phyloP scores from a whole-genome alignment of 2,113 vertebrate species.

The Notothenia rossii region DNA sequence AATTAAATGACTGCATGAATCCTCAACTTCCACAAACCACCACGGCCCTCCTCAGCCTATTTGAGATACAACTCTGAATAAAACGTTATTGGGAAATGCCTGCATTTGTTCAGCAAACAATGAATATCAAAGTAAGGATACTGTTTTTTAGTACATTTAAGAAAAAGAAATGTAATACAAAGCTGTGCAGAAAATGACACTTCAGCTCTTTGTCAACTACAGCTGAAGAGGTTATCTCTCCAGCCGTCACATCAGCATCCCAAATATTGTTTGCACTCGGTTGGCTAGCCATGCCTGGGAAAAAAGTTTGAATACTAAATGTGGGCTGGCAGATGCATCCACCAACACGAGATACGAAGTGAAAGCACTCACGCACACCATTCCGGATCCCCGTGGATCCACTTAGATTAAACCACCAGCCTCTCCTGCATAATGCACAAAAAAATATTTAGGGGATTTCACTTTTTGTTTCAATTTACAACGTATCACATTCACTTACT shows the following conservation, averaged over 20 bases:
- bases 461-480: background rate
- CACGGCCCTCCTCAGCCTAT: background rate
- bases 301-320: conserved; percentile 69
- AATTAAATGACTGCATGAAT: conserved; percentile 43
- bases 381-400: conserved; percentile 37
- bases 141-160: background rate
- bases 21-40: background rate
- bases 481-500: background rate
- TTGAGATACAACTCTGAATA: background rate
- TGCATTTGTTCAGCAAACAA: background rate
- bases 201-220: background rate
- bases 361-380: conserved; percentile 37
- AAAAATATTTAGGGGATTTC: background rate
- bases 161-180: background rate
- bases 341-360: conserved; percentile 57
- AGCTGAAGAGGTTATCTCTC: conserved; percentile 21
- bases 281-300: conserved; percentile 50
- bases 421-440: conserved; percentile 13
- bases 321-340: conserved; percentile 55
- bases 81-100: background rate
- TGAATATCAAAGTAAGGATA: background rate
- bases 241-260: conserved; percentile 36
- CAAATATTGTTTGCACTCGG: conserved; percentile 66
- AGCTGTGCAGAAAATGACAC: background rate
- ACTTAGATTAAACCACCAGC: conserved; percentile 50